Evolutionary conservation across 2,888 invertebrate genomes (phyloP), one percentile per base, ranked within the genome.

Genomic region (Lepidonotus clava): DNA sequence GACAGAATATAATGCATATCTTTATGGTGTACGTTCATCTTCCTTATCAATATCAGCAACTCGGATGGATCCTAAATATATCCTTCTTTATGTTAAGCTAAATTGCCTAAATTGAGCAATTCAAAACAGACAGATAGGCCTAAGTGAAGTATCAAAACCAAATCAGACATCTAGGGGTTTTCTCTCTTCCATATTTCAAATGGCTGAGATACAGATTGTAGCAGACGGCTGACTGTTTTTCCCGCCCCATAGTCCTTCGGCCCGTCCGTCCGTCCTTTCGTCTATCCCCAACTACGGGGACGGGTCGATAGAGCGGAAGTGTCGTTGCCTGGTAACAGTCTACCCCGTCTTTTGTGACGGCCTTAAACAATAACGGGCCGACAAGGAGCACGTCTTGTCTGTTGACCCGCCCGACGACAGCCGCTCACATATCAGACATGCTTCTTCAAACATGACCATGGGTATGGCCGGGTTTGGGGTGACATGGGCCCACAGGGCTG

Each of bases 301-400:
- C 71, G 1, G 71, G 71, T 71, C 71, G 71, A 71, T 71, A 18
- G 18, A 2, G 36, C 71, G 71, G 71, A 71, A 71, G 38, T 71
- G 71, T 71, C 71, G 71, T 71, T 71, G 71, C 71, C 71, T 71
- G 71, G 71, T 71, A 71, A 71, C 71, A 36, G 71, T 34, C 36
- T 11, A 11, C 5, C 36, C n/a, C 71, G 71, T 34, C 71, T 71
- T 71, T 71, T 71, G 71, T 71, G 36, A 32, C 61, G 61, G 61
- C 61, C 61, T 61, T 61, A 61, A 61, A 61, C 61, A 61, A 61
- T 61, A 61, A n/a, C n/a, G 28, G n/a, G 28, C 1, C 61, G 28
- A 11, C 61, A 24, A 24, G 61, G 28, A 11, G 28, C 61, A 61
- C 61, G 61, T 32, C 61, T 32, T 1, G 4, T 28, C 1, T 4